Base-by-base conservation (phyloP, 2,113 vertebrate genomes). In the Toxotes jaculatrix region DNA sequence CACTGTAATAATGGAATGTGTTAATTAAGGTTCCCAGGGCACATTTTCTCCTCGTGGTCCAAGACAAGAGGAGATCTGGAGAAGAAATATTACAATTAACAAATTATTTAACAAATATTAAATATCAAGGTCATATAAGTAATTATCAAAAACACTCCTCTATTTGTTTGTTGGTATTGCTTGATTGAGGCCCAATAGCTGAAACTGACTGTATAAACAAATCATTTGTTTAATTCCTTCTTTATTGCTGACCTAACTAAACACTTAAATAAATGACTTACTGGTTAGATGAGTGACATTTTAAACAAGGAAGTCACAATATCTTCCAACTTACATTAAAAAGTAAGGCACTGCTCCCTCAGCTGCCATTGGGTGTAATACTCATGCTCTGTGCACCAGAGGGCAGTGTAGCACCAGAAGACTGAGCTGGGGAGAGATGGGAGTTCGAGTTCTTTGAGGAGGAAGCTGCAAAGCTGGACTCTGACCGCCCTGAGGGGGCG, bases 271-370 rank as follows among this genome's bases (percentile, higher is more conserved):
- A 27, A 65, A 77, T 60, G n/a, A 53, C 16, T 53, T 59, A 57
- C 0, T 53, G 3, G 21, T 43, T 8, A 63, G 19, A 59, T 57
- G 55, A 47, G 17, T 36, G 11, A 40, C 7, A 43, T 19, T 43
- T 10, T 64, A 4, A 59, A 71, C 12, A 31, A 5, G 27, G 17
- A 65, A n/a, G 34, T 51, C 1, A 2, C 23, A 42, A 2, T 31
- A 17, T 36, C 36, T 59, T 32, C 4, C 14, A 10, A 34, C 63
- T 69, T 74, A 93, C 90, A 96, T 78, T 12, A 95, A 57, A 38
- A 55, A 31, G 7, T 3, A 72, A 68, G 78, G 68, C 89, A 85
- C 74, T 32, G 94, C 87, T 69, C 45, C 91, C 92, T 97, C 96
- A 97, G 97, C 80, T 95, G 91, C 61, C 13, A 3, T 23, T 57